Conservation (phyloP, 1,140 invertebrate genomes). For the Drosophila arizonae region DNA sequence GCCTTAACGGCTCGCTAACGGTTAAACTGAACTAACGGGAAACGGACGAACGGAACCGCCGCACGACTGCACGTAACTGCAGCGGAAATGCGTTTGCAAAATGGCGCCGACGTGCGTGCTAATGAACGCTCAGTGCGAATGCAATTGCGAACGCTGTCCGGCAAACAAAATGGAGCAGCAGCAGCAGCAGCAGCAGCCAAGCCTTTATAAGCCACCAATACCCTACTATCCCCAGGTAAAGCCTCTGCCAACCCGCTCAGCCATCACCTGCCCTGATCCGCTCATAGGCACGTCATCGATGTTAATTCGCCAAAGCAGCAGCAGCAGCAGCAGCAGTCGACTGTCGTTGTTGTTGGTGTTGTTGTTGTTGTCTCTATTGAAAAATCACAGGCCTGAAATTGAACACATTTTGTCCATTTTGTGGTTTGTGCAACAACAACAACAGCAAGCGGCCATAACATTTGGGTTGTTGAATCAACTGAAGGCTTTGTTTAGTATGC, state of each 20-base stretch:
- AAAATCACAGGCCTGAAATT: constrained; percentile 79
- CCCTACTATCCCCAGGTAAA: background rate
- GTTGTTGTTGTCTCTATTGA: constrained; percentile 59
- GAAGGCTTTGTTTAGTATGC: constrained; percentile 71
- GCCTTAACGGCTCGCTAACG: constrained; percentile 44
- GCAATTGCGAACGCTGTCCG: constrained; percentile 32
- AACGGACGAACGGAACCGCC: constrained; percentile 35
- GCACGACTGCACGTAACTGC: constrained; percentile 66
- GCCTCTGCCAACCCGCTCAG: background rate
- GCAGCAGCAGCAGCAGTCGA: background rate
- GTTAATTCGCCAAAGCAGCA: constrained; percentile 75
- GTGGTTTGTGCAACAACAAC: constrained; percentile 54
- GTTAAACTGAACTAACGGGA: constrained; percentile 41
- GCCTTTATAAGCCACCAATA: too few relatives aligned
- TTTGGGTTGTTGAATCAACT: constrained; percentile 46
- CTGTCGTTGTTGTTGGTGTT: constrained; percentile 21
- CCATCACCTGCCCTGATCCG: constrained; percentile 6
- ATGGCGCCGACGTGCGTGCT: constrained; percentile 78
- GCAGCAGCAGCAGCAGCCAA: background rate
- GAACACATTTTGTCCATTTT: constrained; percentile 80
- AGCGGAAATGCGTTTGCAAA: constrained; percentile 79
- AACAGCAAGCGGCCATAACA: constrained; percentile 40
- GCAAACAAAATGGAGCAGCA: constrained; percentile 55
- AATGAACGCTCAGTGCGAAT: constrained; percentile 63
- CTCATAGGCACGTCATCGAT: constrained; percentile 60